Percentiles rank a stretch among this genome's conserved stretches.
Evolutionary conservation across 2,113 vertebrate genomes (phyloP).

Genomic region (Pollachius pollachius): DNA sequence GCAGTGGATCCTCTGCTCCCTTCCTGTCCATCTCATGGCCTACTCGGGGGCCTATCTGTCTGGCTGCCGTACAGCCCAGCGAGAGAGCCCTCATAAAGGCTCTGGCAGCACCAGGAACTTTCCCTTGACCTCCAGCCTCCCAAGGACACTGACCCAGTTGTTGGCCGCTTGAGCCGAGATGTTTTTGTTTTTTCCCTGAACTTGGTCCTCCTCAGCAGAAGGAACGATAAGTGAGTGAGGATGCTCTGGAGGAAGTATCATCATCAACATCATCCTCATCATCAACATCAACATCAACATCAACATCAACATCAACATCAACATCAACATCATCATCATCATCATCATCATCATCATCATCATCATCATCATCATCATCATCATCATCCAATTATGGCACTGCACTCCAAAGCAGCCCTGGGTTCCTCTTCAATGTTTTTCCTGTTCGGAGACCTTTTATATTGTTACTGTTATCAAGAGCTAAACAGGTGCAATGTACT

Average conservation of each 20-base stretch:
- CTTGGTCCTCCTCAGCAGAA: slow-evolving; percentile 11
- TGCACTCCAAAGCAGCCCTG: too few relatives aligned
- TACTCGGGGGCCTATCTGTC: slow-evolving; percentile 48
- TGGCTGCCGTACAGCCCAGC: slow-evolving; percentile 38
- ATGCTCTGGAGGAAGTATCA: neutral
- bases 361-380: too few relatives aligned
- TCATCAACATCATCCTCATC: neutral
- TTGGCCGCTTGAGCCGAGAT: slow-evolving; percentile 29
- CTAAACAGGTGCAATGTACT: too few relatives aligned
- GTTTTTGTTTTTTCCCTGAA: slow-evolving; percentile 3
- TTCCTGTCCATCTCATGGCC: slow-evolving; percentile 53
- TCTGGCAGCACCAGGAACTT: slow-evolving; percentile 60
- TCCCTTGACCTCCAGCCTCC: slow-evolving; percentile 68
- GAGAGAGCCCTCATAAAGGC: slow-evolving; percentile 38
- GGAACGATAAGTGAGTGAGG: slow-evolving; percentile 1
- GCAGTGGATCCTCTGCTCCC: slow-evolving; percentile 37
- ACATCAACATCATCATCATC: too few relatives aligned
- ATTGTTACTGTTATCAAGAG: too few relatives aligned
- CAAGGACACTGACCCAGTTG: slow-evolving; percentile 65
- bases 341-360: too few relatives aligned
- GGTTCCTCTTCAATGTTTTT: too few relatives aligned
- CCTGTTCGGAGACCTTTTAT: too few relatives aligned
- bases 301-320: too few relatives aligned
- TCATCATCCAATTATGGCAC: neutral
- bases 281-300: too few relatives aligned